Base-by-base conservation (phyloP, 1,140 invertebrate species). In the Steinernema feltiae region DNA sequence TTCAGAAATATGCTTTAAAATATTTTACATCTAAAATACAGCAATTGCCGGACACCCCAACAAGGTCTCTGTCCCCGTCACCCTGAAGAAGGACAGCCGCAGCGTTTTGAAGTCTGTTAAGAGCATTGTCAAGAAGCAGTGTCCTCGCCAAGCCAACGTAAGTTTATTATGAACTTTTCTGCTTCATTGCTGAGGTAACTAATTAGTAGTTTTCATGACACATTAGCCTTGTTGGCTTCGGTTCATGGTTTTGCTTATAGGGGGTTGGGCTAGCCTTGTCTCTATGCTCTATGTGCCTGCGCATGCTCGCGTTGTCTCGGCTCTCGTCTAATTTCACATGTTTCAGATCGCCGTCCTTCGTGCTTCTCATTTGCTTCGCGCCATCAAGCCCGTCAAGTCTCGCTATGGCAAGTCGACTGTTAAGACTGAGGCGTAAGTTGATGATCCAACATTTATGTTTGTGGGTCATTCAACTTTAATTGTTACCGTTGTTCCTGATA, bases 71-170 rank as follows among this genome's bases (percentile, higher is more conserved):
- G 27, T 72, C 32, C 2, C n/a, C 21, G 32, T 31, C 17, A n/a
- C 27, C 29, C 2, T 72, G 12, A 72, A 31, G 71, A 72, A 30
- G 32, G 27, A 72, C 63, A 2, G 21, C 21, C 29, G 29, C 21
- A 76, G 2, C 29, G 71, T 12, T 32, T 29, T 46, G 15, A 74
- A 29, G n/a, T 18, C 71, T 72, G 29, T 74, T n/a, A 74, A 69
- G 21, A 3, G 32, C 70, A 30, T 69, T 69, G 35, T 41, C 35
- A 41, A 41, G 18, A 7, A 18, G 7, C 35, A 41, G 7, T 7
- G 18, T 69, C 63, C 63, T 21, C 24, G 30, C 15, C 3, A 7
- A 21, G 30, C 24, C 3, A 69, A 30, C 24, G 30, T 27, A 69
- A 30, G 24, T 69, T 69, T 69, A 15, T 69, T 24, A 69, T 3